phyloP scores from a whole-genome alignment of 2,888 invertebrate species.

The Neoascia interrupta region DNA sequence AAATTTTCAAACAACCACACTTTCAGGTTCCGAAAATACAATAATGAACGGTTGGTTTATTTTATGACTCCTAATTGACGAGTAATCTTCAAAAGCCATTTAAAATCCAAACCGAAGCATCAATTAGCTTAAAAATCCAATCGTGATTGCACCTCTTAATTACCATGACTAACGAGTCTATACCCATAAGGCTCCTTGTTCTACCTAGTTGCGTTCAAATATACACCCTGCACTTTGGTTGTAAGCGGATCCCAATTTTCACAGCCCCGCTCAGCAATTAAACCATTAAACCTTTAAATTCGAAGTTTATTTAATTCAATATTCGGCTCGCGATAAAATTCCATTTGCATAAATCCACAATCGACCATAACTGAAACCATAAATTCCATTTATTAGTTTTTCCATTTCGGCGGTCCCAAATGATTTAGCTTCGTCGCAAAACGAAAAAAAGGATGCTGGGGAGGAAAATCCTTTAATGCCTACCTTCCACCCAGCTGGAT shows the following conservation, averaged over 20 bases:
- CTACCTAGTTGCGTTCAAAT: no score
- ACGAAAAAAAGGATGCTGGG: constrained; percentile 8
- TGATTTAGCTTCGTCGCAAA: constrained; percentile 15
- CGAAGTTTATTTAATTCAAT: constrained; percentile 35
- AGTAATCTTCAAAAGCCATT: no score
- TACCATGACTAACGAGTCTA: no score
- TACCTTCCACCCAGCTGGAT: no score
- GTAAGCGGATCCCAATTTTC: not conserved
- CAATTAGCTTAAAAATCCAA: no score
- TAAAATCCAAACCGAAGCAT: no score
- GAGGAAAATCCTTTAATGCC: not conserved
- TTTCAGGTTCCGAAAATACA: no score
- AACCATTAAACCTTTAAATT: constrained; percentile 21
- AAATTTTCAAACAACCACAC: no score
- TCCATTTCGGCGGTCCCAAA: constrained; percentile 40
- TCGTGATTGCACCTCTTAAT: no score
- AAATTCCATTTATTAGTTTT: constrained; percentile 56
- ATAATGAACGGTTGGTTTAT: no score
- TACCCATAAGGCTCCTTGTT: no score
- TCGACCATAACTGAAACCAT: constrained; percentile 31
- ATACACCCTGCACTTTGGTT: not conserved
- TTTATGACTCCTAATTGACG: no score
- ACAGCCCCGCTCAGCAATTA: not conserved
- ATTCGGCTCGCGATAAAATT: constrained; percentile 38
- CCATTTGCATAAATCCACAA: constrained; percentile 50